A percentile compares a stretch with the other conserved stretches of the same genome.
Conservation (phyloP, 2,113 vertebrate genomes). For the Prolemur simus region DNA sequence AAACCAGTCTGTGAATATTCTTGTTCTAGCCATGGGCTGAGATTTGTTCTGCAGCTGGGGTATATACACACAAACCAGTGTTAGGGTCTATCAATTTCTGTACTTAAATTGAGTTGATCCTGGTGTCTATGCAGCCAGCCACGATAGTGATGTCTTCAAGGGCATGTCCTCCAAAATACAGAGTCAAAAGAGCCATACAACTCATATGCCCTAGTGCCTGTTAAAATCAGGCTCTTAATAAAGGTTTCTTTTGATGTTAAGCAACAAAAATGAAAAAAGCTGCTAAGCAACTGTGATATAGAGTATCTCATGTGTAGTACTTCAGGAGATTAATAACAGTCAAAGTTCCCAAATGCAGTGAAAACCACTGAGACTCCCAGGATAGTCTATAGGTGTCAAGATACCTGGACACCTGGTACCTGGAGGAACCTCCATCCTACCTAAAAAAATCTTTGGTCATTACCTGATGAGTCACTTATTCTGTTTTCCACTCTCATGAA, state of each 20-base stretch:
- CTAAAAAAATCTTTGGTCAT: constrained; percentile 47
- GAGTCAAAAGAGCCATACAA: background rate
- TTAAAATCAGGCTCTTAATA: background rate
- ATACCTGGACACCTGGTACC: background rate
- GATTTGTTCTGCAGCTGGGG: background rate
- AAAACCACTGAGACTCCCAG: background rate
- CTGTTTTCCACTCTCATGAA: constrained; percentile 56
- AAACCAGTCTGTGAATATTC: background rate
- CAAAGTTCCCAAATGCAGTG: background rate
- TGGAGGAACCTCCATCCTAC: background rate
- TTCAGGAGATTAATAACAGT: background rate
- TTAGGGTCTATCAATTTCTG: background rate
- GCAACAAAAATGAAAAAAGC: background rate
- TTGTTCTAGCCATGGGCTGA: background rate
- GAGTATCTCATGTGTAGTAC: background rate
- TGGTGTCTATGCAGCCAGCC: background rate
- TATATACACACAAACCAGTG: background rate
- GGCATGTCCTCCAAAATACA: background rate
- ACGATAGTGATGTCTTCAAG: background rate
- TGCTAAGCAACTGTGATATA: background rate
- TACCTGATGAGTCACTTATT: constrained; percentile 60
- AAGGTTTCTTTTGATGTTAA: background rate
- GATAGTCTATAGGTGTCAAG: background rate
- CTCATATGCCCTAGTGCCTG: background rate
- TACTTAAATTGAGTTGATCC: background rate